These are phyloP conservation scores for Melanotaenia pygmaea DNA, from an alignment of 2,797 vertebrate species.

Conservation along the genomic window DNA sequence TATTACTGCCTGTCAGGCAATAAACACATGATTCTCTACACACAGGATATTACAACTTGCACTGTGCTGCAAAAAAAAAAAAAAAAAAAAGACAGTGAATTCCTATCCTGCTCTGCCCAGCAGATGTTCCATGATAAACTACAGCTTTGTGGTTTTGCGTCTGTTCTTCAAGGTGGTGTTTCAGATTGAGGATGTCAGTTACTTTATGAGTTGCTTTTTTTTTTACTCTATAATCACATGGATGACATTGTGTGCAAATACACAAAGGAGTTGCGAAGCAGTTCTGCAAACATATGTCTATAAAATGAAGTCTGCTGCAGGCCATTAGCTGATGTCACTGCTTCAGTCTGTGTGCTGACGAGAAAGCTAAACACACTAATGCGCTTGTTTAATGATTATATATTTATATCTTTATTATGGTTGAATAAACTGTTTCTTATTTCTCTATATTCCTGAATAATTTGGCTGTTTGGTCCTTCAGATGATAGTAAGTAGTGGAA, in stretches of 20 bases:
- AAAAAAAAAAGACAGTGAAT: slow-evolving; percentile 29
- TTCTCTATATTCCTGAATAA: background rate
- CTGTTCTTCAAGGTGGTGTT: slow-evolving; percentile 40
- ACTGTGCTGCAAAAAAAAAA: slow-evolving; percentile 8
- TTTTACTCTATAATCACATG: slow-evolving; percentile 1
- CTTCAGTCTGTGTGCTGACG: background rate
- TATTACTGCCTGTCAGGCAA: slow-evolving; percentile 37
- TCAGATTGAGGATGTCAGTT: slow-evolving; percentile 44
- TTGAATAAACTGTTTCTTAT: background rate
- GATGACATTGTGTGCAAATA: slow-evolving; percentile 8
- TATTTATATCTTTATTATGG: no score
- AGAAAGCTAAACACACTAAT: no score
- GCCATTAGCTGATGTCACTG: background rate
- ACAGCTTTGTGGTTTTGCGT: slow-evolving; percentile 26
- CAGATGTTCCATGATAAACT: slow-evolving; percentile 64
- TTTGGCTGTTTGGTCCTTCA: background rate
- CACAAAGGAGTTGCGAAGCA: slow-evolving; percentile 1
- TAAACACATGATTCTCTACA: slow-evolving; percentile 45
- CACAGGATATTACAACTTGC: slow-evolving; percentile 49
- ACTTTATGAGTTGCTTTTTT: slow-evolving; percentile 2
- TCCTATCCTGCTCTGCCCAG: slow-evolving; percentile 46
- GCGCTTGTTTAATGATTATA: no score
- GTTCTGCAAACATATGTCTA: background rate
- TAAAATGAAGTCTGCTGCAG: background rate
- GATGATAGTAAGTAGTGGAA: background rate